Evolutionary conservation across 2,888 invertebrate species (phyloP).

Genomic region (Drosophila percnosoma): DNA sequence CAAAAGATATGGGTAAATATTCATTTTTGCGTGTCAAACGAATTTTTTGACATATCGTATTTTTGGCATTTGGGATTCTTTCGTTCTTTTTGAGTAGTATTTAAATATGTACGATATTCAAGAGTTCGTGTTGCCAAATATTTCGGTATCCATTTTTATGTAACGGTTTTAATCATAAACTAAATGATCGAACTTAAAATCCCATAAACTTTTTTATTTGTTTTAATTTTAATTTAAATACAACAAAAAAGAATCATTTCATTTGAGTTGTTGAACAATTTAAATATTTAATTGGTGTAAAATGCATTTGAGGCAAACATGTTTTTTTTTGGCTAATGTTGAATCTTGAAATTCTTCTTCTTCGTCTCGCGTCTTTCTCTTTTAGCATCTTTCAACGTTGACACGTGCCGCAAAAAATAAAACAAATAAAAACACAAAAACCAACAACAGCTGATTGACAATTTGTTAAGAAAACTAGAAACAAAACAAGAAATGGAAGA

Average conservation of each 20-base stretch:
- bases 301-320: slow-evolving; percentile 49
- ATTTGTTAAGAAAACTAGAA: slow-evolving; percentile 12
- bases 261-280: slow-evolving; percentile 24
- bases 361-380: neutral
- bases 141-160: neutral
- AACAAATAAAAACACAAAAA: slow-evolving; percentile 21
- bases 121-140: neutral
- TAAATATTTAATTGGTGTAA: slow-evolving; percentile 38
- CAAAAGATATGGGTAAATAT: neutral
- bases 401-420: slow-evolving; percentile 59
- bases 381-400: slow-evolving; percentile 4
- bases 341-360: slow-evolving; percentile 26
- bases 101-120: too few species aligned
- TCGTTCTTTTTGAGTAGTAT: neutral
- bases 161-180: neutral
- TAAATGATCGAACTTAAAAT: neutral
- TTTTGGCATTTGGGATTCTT: neutral
- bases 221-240: neutral
- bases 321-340: slow-evolving; percentile 25
- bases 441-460: slow-evolving; percentile 59
- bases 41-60: neutral
- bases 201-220: neutral
- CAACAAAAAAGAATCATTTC: neutral
- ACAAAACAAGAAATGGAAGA: slow-evolving; percentile 29
- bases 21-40: neutral